Base-by-base conservation (phyloP, 2,797 vertebrate species). In the Lepus oiostolus region DNA sequence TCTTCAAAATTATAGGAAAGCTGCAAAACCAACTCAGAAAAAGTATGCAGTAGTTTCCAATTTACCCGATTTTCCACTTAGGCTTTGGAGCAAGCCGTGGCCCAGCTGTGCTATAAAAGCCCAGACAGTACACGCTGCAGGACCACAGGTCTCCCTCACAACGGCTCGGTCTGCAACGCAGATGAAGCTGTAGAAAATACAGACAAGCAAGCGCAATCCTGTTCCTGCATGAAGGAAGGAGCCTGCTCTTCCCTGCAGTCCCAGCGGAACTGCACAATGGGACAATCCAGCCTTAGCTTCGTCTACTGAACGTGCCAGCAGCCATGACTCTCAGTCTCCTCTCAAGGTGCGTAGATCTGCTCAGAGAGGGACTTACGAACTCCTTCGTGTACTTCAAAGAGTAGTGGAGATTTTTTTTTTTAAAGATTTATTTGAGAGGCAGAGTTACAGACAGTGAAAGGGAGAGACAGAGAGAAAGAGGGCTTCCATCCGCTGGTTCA, bases 1-100 rank as follows among this genome's bases (percentile, higher is more conserved):
- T 35, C 50, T 88, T 84, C 83, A 77, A 95, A 95, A 85, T 74
- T 70, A 94, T 5, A 58, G 19, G 70, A 72, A 62, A 72, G 7
- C 2, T 63, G 24, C 63, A 75, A 95, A 81, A 38, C 28, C 52
- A 76, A 28, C n/a, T 67, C 19, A 76, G 21, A 88, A 83, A 76
- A 82, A 77, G 47, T 71, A 65, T 8, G 60, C 0, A 6, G 8
- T 47, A 65, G 30, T 63, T 94, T 87, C n/a, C 85, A 80, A 77
- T 80, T 67, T 83, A 67, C 14, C 52, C 58, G 77, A 77, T 71
- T 89, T 89, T 10, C 65, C 35, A 86, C 82, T 91, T 85, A 22
- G 63, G 52, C n/a, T 67, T 85, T 85, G 47, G 30, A 95, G 22
- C 80, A 91, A 90, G 5, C 38, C 12, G 1, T 88, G 11, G 6